These are phyloP conservation scores for Epistrophella euchroma DNA, from an alignment of 2,888 invertebrate genomes.

Conservation along the genomic window DNA sequence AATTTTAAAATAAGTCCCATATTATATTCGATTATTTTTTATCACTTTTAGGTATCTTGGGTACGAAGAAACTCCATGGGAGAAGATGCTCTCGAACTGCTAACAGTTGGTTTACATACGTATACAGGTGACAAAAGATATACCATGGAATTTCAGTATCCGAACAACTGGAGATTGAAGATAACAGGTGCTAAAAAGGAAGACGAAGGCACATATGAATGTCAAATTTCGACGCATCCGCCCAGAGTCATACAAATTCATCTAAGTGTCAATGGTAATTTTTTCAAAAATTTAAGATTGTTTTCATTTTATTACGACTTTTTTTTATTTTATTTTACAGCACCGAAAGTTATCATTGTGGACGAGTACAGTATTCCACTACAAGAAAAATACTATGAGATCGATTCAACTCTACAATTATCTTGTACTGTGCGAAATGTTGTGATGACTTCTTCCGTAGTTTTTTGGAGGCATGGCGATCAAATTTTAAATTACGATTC, in stretches of 20 bases:
- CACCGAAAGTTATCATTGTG: conserved; percentile 85
- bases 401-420: conserved; percentile 85
- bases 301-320: background rate
- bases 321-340: conserved; percentile 79
- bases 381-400: conserved; percentile 85
- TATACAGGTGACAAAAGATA: conserved; percentile 88
- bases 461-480: conserved; percentile 85
- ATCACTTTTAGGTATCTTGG: conserved; percentile 87
- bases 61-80: conserved; percentile 86
- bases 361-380: conserved; percentile 85
- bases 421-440: conserved; percentile 85
- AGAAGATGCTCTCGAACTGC: conserved; percentile 87
- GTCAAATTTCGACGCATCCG: conserved; percentile 86
- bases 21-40: background rate
- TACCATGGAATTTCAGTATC: conserved; percentile 85
- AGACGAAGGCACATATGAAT: conserved; percentile 85
- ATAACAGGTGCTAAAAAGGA: conserved; percentile 84
- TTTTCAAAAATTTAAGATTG: background rate
- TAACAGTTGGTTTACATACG: conserved; percentile 88
- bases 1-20: too few species aligned
- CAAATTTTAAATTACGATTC: conserved; percentile 85
- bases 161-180: conserved; percentile 86
- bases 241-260: conserved; percentile 85
- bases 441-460: conserved; percentile 85
- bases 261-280: conserved; percentile 84